Percentiles rank a stretch among this genome's conserved stretches.
These are phyloP conservation scores for Serranus cabrilla DNA, from an alignment of 2,797 vertebrate species.

Conservation along the genomic window DNA sequence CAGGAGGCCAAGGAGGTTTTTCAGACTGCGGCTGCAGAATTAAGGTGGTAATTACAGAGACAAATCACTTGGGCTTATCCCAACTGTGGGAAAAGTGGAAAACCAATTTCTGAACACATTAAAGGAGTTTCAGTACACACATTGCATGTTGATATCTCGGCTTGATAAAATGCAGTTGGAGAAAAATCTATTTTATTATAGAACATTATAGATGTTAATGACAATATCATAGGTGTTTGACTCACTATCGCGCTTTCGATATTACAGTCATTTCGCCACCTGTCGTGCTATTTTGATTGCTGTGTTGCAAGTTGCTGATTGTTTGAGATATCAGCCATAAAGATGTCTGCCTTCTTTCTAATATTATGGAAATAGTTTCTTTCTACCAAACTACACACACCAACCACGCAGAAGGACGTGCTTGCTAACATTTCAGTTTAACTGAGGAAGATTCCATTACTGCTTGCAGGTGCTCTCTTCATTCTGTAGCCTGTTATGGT, in stretches of 20 bases:
- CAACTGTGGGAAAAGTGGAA: conserved; percentile 65
- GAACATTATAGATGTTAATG: not conserved
- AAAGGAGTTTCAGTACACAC: conserved; percentile 38
- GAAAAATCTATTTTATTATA: not conserved
- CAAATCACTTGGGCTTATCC: conserved; percentile 75
- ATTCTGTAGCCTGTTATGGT: no score
- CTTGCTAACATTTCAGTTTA: no score
- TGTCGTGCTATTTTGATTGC: no score
- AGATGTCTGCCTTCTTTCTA: no score
- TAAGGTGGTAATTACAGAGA: conserved; percentile 73
- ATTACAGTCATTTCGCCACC: not conserved
- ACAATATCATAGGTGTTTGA: not conserved
- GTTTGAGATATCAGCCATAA: no score
- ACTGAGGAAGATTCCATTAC: no score
- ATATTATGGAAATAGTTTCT: no score
- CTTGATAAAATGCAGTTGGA: not conserved
- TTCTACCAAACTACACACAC: no score
- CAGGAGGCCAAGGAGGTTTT: conserved; percentile 62
- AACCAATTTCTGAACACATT: conserved; percentile 66
- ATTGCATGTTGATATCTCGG: conserved; percentile 20
- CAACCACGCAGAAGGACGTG: no score
- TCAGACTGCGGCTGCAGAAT: conserved; percentile 59
- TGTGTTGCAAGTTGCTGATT: no score
- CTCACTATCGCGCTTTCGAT: not conserved
- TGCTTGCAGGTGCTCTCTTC: no score